Evolutionary conservation across 2,797 vertebrate genomes (phyloP), one percentile per base, ranked within the genome.

Genomic region (Botia almorhae): DNA sequence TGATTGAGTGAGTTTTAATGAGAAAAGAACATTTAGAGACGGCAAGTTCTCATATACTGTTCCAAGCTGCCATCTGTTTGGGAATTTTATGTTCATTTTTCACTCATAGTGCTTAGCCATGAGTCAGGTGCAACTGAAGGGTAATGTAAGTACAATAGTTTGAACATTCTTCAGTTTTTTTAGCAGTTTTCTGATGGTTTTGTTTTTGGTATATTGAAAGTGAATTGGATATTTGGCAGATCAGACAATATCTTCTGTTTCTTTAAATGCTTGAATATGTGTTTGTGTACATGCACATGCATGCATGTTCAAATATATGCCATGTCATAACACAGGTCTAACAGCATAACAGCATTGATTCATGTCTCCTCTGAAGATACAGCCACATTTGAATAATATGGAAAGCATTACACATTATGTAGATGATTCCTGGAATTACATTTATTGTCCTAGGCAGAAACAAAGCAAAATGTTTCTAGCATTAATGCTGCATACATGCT

Each of bases 151-250:
- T 51, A 53, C 29, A 63, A 23, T 53, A 36, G 36, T 6, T 46
- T 23, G 12, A 21, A 69, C 76, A 69, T 78, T 78, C 7, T 53
- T 76, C 29, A 13, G 50, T 69, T 23, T 21, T 68, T 76, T 56
- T 55, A 64, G 51, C 51, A 53, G 16, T 53, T 53, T 76, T 16
- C 58, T 4, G 36, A 74, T 2, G 2, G 4, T 48, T 61, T 53
- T 53, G 43, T 46, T 46, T 46, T 46, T 8, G 8, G 39, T 43
- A 43, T 10, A 11, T 8, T 10, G 8, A 46, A 46, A 46, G 43
- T 46, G 43, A 43, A 51, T 51, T 14, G 2, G 13, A 53, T 17
- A 16, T 53, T 64, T 36, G 60, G 36, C 51, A 4, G 48, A 76
- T 6, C 2, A 2, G 17, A 26, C 17, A 29, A 67, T 26, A 46